Conservation (phyloP, 2,888 invertebrate genomes). For the Epirrita christyi region DNA sequence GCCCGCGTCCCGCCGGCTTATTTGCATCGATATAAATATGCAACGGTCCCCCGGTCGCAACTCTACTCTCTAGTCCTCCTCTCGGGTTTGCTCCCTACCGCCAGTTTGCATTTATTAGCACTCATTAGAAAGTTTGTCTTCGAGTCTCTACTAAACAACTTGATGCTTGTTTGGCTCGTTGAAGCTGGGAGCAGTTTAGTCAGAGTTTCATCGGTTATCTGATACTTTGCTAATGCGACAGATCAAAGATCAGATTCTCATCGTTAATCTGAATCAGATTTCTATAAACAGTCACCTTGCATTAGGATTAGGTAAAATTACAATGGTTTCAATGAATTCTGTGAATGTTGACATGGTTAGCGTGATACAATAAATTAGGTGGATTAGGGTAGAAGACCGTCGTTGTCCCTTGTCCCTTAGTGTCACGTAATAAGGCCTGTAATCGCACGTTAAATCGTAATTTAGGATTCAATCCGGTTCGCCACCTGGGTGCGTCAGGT, state of each 20-base stretch:
- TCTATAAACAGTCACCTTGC: not conserved
- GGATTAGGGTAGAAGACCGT: constrained; percentile 19
- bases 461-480: constrained; percentile 46
- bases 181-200: constrained; percentile 8
- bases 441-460: constrained; percentile 41
- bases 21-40: constrained; percentile 67
- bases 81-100: constrained; percentile 32
- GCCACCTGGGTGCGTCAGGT: constrained; percentile 37
- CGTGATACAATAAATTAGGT: constrained; percentile 20
- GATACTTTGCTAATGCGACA: constrained; percentile 19
- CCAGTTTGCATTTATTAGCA: constrained; percentile 36
- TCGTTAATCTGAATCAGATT: not conserved
- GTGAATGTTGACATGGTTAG: constrained; percentile 3
- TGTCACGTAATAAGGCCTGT: constrained; percentile 11
- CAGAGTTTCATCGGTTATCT: constrained; percentile 10
- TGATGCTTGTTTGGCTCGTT: constrained; percentile 15
- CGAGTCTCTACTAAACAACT: constrained; percentile 26
- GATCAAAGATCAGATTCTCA: not conserved
- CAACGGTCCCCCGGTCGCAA: constrained; percentile 40
- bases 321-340: constrained; percentile 6
- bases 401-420: constrained; percentile 13
- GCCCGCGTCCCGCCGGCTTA: constrained; percentile 58
- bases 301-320: not conserved
- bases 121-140: constrained; percentile 37
- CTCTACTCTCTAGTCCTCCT: constrained; percentile 36